Conservation (phyloP, 2,113 vertebrate genomes). For the Mustelus asterias region DNA sequence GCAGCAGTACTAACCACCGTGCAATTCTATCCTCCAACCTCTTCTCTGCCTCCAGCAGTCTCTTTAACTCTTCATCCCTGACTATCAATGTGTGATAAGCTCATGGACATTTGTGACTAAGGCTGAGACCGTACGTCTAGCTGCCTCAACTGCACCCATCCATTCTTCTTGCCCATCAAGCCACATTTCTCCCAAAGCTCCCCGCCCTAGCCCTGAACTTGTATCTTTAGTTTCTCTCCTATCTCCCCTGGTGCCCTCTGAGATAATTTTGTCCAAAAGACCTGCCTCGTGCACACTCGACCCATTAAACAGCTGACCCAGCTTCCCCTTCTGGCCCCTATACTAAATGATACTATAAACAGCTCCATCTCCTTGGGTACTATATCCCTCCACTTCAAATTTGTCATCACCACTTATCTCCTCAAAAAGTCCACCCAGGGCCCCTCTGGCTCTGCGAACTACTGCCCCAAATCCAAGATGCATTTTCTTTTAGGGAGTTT, state of each 20-base stretch:
- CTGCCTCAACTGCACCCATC: neutral
- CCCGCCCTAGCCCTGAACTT: neutral
- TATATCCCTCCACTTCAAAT: neutral
- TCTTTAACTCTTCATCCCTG: neutral
- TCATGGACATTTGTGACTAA: neutral
- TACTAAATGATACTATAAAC: neutral
- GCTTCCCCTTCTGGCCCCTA: neutral
- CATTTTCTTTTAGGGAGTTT: no score
- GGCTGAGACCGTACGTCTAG: neutral
- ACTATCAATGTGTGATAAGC: neutral
- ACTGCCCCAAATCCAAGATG: neutral
- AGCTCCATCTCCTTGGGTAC: neutral
- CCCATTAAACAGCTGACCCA: neutral
- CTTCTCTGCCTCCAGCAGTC: neutral
- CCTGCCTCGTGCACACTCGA: neutral
- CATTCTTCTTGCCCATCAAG: neutral
- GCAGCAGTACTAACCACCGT: no score
- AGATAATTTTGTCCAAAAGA: neutral
- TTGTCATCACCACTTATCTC: neutral
- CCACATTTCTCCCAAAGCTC: no score
- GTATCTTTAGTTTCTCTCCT: neutral
- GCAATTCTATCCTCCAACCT: neutral
- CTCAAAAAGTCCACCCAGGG: neutral
- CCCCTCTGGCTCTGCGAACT: neutral
- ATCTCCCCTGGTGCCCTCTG: neutral